phyloP scores from a whole-genome alignment of 1,140 invertebrate genomes.

The Hyposmocoma kahamanoa region DNA sequence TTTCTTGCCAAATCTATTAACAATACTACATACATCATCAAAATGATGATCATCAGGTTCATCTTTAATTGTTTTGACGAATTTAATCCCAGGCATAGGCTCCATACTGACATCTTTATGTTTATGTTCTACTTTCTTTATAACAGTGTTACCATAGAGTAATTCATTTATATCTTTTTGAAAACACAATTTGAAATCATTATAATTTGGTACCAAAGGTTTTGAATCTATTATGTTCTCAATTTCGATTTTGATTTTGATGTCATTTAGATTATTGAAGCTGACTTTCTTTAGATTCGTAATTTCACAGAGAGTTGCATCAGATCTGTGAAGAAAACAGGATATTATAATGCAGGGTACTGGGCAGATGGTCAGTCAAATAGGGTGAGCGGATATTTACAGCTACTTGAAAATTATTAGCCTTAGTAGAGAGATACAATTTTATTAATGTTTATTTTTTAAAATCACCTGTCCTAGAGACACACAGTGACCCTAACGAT shows the following conservation, averaged over 20 bases:
- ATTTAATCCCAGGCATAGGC: slow-evolving; percentile 16
- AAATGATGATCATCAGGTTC: slow-evolving; percentile 13
- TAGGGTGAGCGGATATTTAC: too few species aligned
- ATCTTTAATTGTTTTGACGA: slow-evolving; percentile 23
- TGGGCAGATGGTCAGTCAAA: too few species aligned
- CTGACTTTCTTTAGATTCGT: slow-evolving; percentile 18
- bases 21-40: slow-evolving; percentile 23
- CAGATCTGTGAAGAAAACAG: slow-evolving; percentile 21
- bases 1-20: too few species aligned
- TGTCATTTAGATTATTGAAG: slow-evolving; percentile 29
- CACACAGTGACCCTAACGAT: too few species aligned
- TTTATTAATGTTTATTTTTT: too few species aligned
- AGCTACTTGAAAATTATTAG: too few species aligned
- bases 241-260: slow-evolving; percentile 23
- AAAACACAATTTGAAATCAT: neutral
- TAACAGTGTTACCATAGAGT: slow-evolving; percentile 19
- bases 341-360: neutral
- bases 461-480: too few species aligned
- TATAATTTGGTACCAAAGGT: neutral
- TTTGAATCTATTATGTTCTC: too few species aligned
- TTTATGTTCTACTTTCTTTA: slow-evolving; percentile 18
- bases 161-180: neutral
- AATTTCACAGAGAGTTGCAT: slow-evolving; percentile 15
- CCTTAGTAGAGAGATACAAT: too few species aligned
- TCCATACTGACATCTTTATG: slow-evolving; percentile 4